Percentiles rank a stretch among this genome's conserved stretches.
Evolutionary conservation across 2,888 invertebrate species (phyloP).

Genomic region (Leucophenga montana): DNA sequence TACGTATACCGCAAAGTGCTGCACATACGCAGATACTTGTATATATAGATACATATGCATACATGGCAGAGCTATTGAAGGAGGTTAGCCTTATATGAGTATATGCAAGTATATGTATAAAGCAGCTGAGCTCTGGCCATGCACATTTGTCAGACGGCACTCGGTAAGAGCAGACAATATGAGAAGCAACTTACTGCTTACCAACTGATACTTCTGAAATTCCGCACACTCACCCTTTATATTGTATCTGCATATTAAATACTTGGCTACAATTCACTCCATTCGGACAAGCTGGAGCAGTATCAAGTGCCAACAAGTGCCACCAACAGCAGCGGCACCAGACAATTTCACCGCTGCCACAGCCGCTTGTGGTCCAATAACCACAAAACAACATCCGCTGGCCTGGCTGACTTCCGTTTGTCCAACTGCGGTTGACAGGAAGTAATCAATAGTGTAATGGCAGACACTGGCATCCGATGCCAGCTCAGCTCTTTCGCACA

Average conservation of each 20-base stretch:
- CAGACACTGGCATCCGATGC: constrained; percentile 58
- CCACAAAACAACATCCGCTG: constrained; percentile 42
- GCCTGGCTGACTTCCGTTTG: constrained; percentile 30
- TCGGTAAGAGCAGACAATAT: not conserved
- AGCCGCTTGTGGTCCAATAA: constrained; percentile 7
- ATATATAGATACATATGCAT: not conserved
- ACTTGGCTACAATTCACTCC: too few species aligned
- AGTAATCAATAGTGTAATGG: constrained; percentile 64
- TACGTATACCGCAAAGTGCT: not conserved
- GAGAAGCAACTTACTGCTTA: too few species aligned
- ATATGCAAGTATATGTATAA: not conserved
- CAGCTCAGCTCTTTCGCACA: not conserved
- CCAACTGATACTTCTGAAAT: not conserved
- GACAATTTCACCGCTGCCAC: constrained; percentile 13
- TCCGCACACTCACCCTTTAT: not conserved
- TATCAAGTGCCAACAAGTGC: constrained; percentile 7
- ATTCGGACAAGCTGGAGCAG: not conserved
- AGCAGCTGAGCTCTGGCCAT: not conserved
- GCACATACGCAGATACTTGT: not conserved
- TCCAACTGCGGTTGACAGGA: constrained; percentile 45
- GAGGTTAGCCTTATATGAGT: not conserved
- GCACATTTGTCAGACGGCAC: not conserved
- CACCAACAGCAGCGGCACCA: not conserved
- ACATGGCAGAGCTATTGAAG: not conserved
- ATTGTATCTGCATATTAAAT: constrained; percentile 5